Base-by-base conservation (phyloP, 2,797 vertebrate species). In the Typhlichthys eigenmanni region DNA sequence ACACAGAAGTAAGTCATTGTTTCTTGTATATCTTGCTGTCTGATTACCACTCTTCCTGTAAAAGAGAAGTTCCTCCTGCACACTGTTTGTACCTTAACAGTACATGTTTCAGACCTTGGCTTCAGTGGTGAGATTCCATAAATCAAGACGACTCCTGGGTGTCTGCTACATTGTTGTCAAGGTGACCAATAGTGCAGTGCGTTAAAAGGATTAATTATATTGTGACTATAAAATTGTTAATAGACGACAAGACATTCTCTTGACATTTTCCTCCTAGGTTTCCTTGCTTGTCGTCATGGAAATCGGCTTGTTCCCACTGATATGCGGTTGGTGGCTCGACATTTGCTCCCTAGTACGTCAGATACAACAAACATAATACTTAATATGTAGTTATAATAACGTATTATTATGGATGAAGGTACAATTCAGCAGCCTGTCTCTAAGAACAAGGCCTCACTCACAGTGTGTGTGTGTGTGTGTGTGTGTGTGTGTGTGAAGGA, bases 271-370 rank as follows among this genome's bases (percentile, higher is more conserved):
- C 12, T 10, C 55, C 29, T 68, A 98, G 96, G 97, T 98, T 68
- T 98, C 96, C 66, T 85, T 98, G 71, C 88, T 98, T 79, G 96
- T 99, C 58, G 95, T 98, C 67, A 96, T 99, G 81, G 96, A 99
- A 89, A 98, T 98, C 45, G 97, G 97, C 71, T 93, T 98, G 60
- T 99, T 99, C 77, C 97, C 96, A 32, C 95, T 99, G 59, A 97
- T 98, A 81, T 99, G 97, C 84, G 97, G 97, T 68, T 99, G 97
- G 96, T 98, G 97, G 97, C 91, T 99, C 32, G 97, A 99, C 87
- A 96, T 99, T 87, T 98, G 96, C 81, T 99, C 97, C n/a, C 84
- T 99, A 94, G 97, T 98, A 88, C 88, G 93, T 72, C 51, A 62
- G 47, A 69, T 64, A 13, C 19, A 47, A 56, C 47, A 24, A 49